Conservation (phyloP, 2,888 invertebrate genomes). For the Hirtodrosophila duncani region DNA sequence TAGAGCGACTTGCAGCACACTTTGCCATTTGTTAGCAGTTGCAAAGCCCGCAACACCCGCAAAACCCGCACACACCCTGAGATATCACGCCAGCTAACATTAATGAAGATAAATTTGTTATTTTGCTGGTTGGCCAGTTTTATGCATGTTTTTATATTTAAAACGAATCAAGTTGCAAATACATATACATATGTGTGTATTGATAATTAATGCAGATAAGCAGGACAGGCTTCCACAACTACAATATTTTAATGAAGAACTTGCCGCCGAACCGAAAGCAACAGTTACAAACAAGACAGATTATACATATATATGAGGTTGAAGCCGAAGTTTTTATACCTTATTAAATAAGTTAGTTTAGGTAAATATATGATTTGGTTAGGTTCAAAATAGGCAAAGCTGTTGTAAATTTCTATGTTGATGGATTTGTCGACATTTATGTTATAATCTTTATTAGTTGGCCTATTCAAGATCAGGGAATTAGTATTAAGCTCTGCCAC, state of each 20-base stretch:
- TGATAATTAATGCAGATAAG: slow-evolving; percentile 70
- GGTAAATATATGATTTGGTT: too few relatives aligned
- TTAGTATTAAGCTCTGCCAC: too few relatives aligned
- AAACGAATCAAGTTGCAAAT: slow-evolving; percentile 53
- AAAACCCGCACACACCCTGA: slow-evolving; percentile 1
- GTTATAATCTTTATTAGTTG: too few relatives aligned
- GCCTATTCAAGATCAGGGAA: too few relatives aligned
- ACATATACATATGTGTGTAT: slow-evolving; percentile 4
- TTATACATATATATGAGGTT: too few relatives aligned
- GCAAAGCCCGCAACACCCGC: slow-evolving; percentile 8
- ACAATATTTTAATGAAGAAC: slow-evolving; percentile 35
- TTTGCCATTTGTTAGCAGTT: slow-evolving; percentile 43
- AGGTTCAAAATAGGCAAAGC: too few relatives aligned
- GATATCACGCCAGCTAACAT: background rate
- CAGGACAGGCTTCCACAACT: slow-evolving; percentile 38
- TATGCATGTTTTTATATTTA: slow-evolving; percentile 30
- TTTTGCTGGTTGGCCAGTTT: slow-evolving; percentile 10
- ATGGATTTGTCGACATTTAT: too few relatives aligned
- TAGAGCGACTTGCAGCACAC: slow-evolving; percentile 61
- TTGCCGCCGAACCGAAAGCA: slow-evolving; percentile 34
- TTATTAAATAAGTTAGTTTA: too few relatives aligned
- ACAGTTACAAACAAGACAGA: too few relatives aligned
- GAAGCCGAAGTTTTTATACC: slow-evolving; percentile 8
- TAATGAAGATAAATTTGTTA: slow-evolving; percentile 28
- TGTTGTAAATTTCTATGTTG: too few relatives aligned